These are phyloP conservation scores for Orthonyx spaldingii DNA, from an alignment of 2,113 vertebrate species.

Conservation along the genomic window DNA sequence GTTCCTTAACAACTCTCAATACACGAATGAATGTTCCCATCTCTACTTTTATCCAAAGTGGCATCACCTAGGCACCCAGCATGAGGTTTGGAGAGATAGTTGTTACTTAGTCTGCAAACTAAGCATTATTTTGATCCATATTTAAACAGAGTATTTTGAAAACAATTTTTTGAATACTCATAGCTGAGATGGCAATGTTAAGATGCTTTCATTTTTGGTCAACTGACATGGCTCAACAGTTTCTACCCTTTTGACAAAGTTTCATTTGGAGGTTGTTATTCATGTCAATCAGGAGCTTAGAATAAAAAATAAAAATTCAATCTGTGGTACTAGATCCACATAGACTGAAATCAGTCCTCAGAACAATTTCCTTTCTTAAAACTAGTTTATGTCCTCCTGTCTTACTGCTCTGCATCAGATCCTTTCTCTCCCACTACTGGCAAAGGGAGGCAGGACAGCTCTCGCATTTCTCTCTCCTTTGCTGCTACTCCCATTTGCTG, in stretches of 20 bases:
- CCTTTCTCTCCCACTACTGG: neutral
- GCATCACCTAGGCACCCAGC: neutral
- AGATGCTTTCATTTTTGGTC: neutral
- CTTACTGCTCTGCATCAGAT: neutral
- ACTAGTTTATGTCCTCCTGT: neutral
- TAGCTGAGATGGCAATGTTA: neutral
- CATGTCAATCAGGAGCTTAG: neutral
- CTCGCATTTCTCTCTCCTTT: rapidly evolving
- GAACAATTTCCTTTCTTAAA: neutral
- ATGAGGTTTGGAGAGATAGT: neutral
- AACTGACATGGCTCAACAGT: neutral
- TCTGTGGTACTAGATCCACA: neutral
- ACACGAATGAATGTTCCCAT: neutral
- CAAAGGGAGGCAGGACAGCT: neutral
- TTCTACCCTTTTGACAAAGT: neutral
- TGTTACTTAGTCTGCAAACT: neutral
- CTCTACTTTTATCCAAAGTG: neutral
- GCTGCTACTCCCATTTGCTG: neutral
- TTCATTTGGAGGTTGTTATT: neutral
- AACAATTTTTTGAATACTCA: neutral
- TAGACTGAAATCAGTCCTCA: neutral
- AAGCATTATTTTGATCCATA: neutral
- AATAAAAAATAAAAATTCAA: neutral
- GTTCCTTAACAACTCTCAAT: neutral
- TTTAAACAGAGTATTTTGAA: neutral